A percentile compares a stretch with the other conserved stretches of the same genome.
Evolutionary conservation across 2,797 vertebrate genomes (phyloP).

Genomic region (Oophaga sylvatica): DNA sequence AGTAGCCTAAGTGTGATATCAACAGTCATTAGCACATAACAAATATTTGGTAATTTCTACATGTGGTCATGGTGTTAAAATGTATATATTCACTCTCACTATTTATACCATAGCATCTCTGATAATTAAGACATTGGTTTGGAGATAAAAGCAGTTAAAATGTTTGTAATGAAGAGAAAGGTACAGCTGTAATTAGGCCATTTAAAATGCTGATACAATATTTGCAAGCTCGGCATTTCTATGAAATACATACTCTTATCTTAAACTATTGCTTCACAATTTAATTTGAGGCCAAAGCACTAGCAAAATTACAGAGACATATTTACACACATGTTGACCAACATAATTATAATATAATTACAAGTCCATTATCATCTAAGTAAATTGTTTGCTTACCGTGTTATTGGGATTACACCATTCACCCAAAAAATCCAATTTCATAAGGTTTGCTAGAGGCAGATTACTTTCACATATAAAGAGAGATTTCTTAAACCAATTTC

Average conservation of each 20-base stretch:
- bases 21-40: too few relatives aligned
- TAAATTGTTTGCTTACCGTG: conserved; percentile 15
- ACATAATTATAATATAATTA: conserved; percentile 45
- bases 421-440: conserved; percentile 31
- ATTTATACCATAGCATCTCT: too few relatives aligned
- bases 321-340: conserved; percentile 38
- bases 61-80: too few relatives aligned
- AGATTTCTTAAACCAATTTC: conserved; percentile 36
- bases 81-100: too few relatives aligned
- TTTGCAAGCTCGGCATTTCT: background rate
- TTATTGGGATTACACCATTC: conserved; percentile 28
- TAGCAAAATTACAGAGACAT: background rate
- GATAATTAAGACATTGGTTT: background rate
- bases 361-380: conserved; percentile 37
- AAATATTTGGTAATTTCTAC: too few relatives aligned
- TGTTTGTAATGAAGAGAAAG: background rate
- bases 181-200: background rate
- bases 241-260: conserved; percentile 1
- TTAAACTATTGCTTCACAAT: conserved; percentile 21
- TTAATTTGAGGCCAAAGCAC: background rate
- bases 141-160: background rate
- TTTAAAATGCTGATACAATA: background rate
- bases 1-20: too few relatives aligned
- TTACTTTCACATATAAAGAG: conserved; percentile 6
- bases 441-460: conserved; percentile 23